Evolutionary conservation across 2,113 vertebrate species (phyloP).

Genomic region (Nothocercus julius): DNA sequence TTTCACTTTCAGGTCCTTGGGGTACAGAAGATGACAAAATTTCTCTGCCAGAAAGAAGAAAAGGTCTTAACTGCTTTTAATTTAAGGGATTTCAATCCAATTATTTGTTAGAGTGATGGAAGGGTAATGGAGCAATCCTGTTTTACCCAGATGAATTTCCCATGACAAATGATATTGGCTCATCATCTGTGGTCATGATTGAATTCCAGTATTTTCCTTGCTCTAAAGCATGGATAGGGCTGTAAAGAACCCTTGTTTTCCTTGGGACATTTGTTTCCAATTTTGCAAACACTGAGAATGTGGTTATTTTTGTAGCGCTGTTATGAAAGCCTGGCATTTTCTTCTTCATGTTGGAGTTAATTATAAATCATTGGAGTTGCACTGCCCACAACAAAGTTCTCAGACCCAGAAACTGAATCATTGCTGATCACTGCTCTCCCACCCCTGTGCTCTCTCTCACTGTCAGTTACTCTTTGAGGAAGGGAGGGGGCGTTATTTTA

Average conservation of each 20-base stretch:
- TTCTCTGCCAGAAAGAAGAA: conserved; percentile 51
- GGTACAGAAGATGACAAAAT: conserved; percentile 47
- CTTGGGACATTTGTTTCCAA: conserved; percentile 91
- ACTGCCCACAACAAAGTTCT: conserved; percentile 85
- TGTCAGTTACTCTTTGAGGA: conserved; percentile 75
- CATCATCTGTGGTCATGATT: conserved; percentile 83
- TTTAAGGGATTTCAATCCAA: conserved; percentile 68
- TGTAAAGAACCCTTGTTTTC: conserved; percentile 81
- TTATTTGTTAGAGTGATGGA: conserved; percentile 76
- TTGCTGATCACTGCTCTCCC: conserved; percentile 77
- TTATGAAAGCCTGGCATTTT: conserved; percentile 91
- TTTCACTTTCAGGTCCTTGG: conserved; percentile 57
- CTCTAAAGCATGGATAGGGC: conserved; percentile 78
- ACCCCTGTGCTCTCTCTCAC: conserved; percentile 74
- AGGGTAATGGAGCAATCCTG: conserved; percentile 78
- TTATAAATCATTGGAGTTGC: conserved; percentile 82
- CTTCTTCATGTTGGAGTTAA: conserved; percentile 88
- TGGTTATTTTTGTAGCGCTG: conserved; percentile 86
- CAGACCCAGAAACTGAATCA: conserved; percentile 83
- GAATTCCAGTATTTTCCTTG: conserved; percentile 79
- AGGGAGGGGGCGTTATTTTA: conserved; percentile 88
- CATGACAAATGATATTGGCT: conserved; percentile 89
- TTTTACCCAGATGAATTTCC: conserved; percentile 88
- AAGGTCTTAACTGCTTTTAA: conserved; percentile 73
- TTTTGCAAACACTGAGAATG: conserved; percentile 83